Base-by-base conservation (phyloP, 2,888 invertebrate species). In the Gerris lacustris region DNA sequence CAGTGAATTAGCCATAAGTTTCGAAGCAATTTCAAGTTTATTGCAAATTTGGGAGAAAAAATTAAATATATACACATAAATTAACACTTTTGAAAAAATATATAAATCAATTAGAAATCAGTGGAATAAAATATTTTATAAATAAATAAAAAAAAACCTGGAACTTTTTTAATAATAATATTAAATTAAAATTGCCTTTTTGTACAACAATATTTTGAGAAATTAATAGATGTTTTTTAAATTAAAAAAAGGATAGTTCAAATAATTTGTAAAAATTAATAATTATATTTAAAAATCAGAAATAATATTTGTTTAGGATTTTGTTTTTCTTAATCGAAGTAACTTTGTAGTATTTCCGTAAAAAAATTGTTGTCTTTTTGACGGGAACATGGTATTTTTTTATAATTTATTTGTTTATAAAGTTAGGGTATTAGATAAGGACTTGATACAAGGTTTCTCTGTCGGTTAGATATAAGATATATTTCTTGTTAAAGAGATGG, bases 131-230 rank as follows among this genome's bases (percentile, higher is more conserved):
- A 55, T 11, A 55, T 11, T 55, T 55, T 66, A 71, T 43, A 64
- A 17, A 66, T 15, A 55, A 43, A 68, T 17, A 71, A 69, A 71
- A 66, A 67, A 68, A 67, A 68, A 64, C 67, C 67, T 31, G 31
- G 55, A 67, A 67, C 67, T 64, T 44, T 68, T 68, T 47, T 6
- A 45, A 68, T 44, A 68, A 63, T 47, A 70, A 67, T 63, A 69
- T 63, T 63, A 70, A 70, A 64, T 69, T 64, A 43, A 69, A 67
- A 74, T 74, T 74, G 74, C 74, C 74, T 74, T 74, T 73, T 68
- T 70, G 70, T 71, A 72, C 72, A 74, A 74, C 72, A 74, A 73
- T 63, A 31, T 66, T 18, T 18, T n/a, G 11, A 17, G 9, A 9
- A 31, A 17, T 9, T 66, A 66, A 9, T 31, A 18, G 66, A 11